phyloP scores from a whole-genome alignment of 2,797 vertebrate genomes.

The Nyctalus aviator region DNA sequence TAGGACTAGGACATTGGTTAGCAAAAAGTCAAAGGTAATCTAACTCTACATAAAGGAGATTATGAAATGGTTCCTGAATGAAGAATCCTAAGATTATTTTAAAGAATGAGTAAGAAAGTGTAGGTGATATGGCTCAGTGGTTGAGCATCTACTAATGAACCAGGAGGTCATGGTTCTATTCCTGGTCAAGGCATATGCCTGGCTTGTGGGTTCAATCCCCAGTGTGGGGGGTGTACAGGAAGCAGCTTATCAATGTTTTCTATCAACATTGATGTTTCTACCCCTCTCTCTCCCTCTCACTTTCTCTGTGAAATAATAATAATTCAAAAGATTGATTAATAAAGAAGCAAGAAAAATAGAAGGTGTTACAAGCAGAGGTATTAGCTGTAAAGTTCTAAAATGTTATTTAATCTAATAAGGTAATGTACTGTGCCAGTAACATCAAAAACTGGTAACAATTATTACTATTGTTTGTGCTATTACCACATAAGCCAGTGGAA shows the following conservation, averaged over 20 bases:
- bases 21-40: neutral
- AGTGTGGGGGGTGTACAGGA: no score
- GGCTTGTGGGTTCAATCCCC: no score
- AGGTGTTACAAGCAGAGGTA: neutral
- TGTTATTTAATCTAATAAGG: neutral
- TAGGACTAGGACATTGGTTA: neutral
- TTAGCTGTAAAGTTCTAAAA: constrained; percentile 3
- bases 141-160: no score
- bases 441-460: neutral
- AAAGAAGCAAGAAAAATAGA: neutral
- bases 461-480: neutral
- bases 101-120: neutral
- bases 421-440: neutral
- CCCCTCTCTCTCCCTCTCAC: no score
- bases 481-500: neutral
- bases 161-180: no score
- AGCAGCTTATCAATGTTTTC: no score
- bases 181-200: no score
- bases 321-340: neutral
- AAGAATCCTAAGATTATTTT: neutral
- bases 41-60: neutral
- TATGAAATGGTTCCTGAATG: neutral
- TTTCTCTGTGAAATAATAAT: no score
- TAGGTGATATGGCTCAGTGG: no score
- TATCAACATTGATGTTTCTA: no score